Conservation (phyloP, 2,797 vertebrate species). For the Paratrypauchen microcephalus region DNA sequence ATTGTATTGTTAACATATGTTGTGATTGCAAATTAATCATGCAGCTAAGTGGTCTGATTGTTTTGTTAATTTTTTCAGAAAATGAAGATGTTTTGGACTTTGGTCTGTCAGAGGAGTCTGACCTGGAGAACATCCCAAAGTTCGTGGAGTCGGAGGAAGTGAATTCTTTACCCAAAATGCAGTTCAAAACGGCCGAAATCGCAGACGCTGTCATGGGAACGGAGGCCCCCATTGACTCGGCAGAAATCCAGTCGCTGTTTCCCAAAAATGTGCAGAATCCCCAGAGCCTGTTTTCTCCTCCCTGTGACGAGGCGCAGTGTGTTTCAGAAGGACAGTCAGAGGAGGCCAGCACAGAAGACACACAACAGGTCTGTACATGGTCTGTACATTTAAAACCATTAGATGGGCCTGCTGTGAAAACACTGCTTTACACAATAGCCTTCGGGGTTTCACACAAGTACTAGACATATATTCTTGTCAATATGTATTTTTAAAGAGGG, state of each 20-base stretch:
- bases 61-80: conserved; percentile 37
- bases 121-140: conserved; percentile 59
- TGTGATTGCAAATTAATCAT: background rate
- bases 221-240: conserved; percentile 61
- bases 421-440: no score
- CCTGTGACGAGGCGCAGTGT: conserved; percentile 66
- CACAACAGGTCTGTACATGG: conserved; percentile 51
- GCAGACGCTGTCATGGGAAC: conserved; percentile 83
- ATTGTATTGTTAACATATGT: no score
- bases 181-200: conserved; percentile 84
- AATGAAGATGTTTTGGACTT: conserved; percentile 46
- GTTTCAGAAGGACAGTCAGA: conserved; percentile 16
- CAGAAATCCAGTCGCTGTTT: conserved; percentile 78
- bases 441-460: no score
- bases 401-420: no score
- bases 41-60: background rate
- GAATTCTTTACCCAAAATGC: conserved; percentile 59
- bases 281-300: conserved; percentile 47
- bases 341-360: conserved; percentile 32
- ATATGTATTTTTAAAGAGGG: no score
- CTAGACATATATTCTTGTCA: no score
- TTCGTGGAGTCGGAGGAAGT: conserved; percentile 69
- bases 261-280: conserved; percentile 75
- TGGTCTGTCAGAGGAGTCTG: conserved; percentile 45
- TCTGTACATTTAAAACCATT: background rate